phyloP scores from a whole-genome alignment of 2,797 vertebrate genomes.

The Lateolabrax maculatus region DNA sequence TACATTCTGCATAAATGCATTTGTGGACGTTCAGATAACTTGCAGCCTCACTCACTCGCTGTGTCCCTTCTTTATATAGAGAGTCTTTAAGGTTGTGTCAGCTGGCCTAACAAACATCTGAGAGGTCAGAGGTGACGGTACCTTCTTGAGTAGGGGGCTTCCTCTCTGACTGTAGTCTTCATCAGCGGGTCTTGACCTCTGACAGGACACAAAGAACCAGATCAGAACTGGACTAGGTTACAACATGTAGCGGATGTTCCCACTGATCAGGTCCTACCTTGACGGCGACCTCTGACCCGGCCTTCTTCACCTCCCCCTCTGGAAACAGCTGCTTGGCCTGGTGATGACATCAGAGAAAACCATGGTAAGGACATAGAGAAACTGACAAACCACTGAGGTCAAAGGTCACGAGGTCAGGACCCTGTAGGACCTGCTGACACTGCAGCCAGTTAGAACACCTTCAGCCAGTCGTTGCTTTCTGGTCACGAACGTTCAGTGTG shows the following conservation, averaged over 20 bases:
- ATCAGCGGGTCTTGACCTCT: conserved; percentile 90
- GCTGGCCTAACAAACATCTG: too few relatives aligned
- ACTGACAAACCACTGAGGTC: conserved; percentile 1
- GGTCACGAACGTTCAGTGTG: not conserved
- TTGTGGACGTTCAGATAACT: too few relatives aligned
- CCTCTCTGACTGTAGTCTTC: conserved; percentile 90
- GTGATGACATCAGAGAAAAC: conserved; percentile 40
- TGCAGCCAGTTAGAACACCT: not conserved
- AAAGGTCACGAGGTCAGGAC: not conserved
- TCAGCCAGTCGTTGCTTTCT: not conserved
- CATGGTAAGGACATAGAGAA: not conserved
- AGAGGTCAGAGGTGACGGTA: conserved; percentile 51
- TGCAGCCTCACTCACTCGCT: too few relatives aligned
- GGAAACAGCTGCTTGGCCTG: conserved; percentile 96
- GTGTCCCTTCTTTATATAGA: too few relatives aligned
- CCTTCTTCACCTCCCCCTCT: conserved; percentile 87
- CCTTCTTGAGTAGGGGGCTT: conserved; percentile 94
- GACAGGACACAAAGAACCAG: conserved; percentile 12
- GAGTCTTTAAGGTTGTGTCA: too few relatives aligned
- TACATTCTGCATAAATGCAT: too few relatives aligned
- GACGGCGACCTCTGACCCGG: conserved; percentile 82
- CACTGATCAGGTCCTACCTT: conserved; percentile 82
- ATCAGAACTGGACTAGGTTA: not conserved
- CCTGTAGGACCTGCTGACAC: not conserved
- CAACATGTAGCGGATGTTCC: not conserved